A percentile compares a stretch with the other conserved stretches of the same genome.
These are phyloP conservation scores for Ptychobarbus kaznakovi DNA, from an alignment of 2,797 vertebrate species.

Conservation along the genomic window DNA sequence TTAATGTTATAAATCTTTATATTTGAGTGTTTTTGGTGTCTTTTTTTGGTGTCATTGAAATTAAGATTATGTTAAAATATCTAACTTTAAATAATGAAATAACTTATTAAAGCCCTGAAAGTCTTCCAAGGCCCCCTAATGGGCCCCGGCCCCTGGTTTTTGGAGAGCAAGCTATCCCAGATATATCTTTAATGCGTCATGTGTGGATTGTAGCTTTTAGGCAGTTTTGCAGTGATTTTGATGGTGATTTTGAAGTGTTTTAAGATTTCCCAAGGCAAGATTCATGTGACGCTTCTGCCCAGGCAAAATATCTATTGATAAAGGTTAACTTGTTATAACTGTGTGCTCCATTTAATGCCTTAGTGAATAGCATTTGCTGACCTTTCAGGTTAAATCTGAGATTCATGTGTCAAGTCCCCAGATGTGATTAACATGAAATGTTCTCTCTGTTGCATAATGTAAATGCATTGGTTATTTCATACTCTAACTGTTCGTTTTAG, in stretches of 20 bases:
- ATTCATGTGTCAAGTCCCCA: background rate
- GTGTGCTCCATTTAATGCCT: background rate
- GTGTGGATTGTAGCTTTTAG: background rate
- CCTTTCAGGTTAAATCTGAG: background rate
- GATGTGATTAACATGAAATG: background rate
- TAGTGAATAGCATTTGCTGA: background rate
- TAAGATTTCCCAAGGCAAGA: background rate
- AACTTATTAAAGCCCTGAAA: background rate
- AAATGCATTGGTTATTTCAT: constrained; percentile 9
- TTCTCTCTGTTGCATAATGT: constrained; percentile 1
- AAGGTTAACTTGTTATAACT: background rate
- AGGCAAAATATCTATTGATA: background rate
- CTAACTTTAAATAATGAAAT: background rate
- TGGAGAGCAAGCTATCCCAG: background rate
- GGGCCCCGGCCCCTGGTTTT: background rate
- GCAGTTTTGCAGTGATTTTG: background rate
- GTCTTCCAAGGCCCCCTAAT: background rate
- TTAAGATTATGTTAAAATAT: background rate
- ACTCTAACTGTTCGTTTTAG: constrained; percentile 40
- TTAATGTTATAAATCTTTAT: background rate
- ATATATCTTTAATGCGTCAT: background rate
- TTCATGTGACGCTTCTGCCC: background rate
- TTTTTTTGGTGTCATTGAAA: background rate
- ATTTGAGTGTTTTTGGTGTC: background rate
- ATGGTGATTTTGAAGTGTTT: background rate